phyloP scores from a whole-genome alignment of 2,113 vertebrate species.

The Heterocephalus glaber region DNA sequence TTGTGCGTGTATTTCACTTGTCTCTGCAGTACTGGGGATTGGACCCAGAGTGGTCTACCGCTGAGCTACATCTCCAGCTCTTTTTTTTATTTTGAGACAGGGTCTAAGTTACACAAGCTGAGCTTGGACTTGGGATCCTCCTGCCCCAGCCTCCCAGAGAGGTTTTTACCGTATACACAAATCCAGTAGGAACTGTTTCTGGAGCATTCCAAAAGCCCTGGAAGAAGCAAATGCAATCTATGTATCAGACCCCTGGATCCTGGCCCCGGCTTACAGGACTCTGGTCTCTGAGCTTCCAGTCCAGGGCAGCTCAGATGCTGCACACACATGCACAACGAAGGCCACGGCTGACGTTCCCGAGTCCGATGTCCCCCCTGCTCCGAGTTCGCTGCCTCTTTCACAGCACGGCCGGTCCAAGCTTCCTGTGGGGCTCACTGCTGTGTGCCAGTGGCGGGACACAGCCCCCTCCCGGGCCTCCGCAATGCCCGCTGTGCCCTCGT shows the following conservation, averaged over 20 bases:
- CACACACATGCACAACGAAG: too few relatives aligned
- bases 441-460: fast-evolving
- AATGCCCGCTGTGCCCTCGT: neutral
- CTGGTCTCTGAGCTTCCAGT: neutral
- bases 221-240: neutral
- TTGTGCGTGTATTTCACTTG: neutral
- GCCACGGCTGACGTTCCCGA: too few relatives aligned
- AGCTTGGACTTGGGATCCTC: neutral
- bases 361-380: too few relatives aligned
- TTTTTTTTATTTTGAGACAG: neutral
- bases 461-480: fast-evolving
- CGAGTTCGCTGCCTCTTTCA: fast-evolving
- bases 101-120: neutral
- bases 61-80: neutral
- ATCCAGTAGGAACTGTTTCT: neutral
- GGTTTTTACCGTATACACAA: fast-evolving
- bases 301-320: fast-evolving
- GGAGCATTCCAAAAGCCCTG: neutral
- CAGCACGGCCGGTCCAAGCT: fast-evolving
- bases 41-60: neutral
- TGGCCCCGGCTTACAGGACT: neutral
- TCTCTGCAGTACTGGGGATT: neutral
- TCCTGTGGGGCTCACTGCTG: fast-evolving
- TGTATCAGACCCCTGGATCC: neutral
- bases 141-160: neutral